These are phyloP conservation scores for Poecilobothrus nobilitatus DNA, from an alignment of 2,888 invertebrate species.

Conservation along the genomic window DNA sequence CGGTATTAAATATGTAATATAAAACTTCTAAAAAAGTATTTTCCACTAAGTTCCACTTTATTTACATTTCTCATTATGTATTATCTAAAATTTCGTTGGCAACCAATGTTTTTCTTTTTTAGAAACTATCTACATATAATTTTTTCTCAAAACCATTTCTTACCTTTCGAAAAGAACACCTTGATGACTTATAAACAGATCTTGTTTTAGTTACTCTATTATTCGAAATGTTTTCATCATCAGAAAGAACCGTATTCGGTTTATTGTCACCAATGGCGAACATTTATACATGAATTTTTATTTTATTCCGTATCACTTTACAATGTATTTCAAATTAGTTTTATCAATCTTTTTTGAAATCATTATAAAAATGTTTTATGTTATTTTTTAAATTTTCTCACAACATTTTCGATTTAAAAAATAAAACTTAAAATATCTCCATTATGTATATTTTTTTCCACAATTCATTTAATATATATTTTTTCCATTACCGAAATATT, in stretches of 20 bases:
- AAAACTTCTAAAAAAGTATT: too few relatives aligned
- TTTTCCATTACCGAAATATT: too few relatives aligned
- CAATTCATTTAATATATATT: too few relatives aligned
- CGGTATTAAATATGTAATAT: too few relatives aligned
- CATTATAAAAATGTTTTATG: neutral
- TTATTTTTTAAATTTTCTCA: neutral
- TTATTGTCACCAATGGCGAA: neutral
- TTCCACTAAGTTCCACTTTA: too few relatives aligned
- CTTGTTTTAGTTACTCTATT: neutral
- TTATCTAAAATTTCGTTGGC: too few relatives aligned
- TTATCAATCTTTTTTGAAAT: neutral
- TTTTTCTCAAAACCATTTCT: neutral
- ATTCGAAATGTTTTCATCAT: neutral
- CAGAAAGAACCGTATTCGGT: neutral
- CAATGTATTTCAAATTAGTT: neutral
- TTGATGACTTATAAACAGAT: neutral
- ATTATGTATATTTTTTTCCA: too few relatives aligned
- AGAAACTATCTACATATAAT: too few relatives aligned
- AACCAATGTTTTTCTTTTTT: too few relatives aligned
- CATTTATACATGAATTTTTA: neutral
- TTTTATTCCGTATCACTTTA: neutral
- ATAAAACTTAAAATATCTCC: too few relatives aligned
- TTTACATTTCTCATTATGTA: too few relatives aligned
- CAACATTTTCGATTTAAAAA: too few relatives aligned
- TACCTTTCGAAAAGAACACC: constrained; percentile 9